Evolutionary conservation across 92 coral and sea anemone species (phyloP), one percentile per base, ranked within the genome.

Genomic region (Porites lobata): DNA sequence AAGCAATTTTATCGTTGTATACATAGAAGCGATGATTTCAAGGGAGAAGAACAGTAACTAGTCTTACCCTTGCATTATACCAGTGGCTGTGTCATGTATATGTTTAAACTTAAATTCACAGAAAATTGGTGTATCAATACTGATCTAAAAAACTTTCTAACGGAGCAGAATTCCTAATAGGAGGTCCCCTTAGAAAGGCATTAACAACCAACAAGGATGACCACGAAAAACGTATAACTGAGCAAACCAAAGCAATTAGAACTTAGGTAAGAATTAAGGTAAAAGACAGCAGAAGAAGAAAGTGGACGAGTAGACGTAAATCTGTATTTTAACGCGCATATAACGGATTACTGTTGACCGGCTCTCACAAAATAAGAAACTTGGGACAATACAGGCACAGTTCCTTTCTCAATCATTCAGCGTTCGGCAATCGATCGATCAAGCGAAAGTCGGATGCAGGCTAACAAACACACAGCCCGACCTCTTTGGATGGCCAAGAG

Each of bases 1-100:
- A 83, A 63, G 87, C 80, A 83, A 83, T 63, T 57, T 15, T 78
- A 83, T 83, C 65, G 72, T 72, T 9, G 80, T 47, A 74, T 75
- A 43, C 63, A 50, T 0, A 21, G 17, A 82, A 70, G 50, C 9
- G 17, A 18, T 11, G 38, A 19, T 32, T 50, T n/a, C 1, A n/a
- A 5, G 38, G 8, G 1, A 3, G 50, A 77, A 77, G 15, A 58
- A 38, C 82, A 14, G 15, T 56, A 2, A 2, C 14, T 56, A 10
- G 11, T 56, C 13, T 9, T 14, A 56, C 61, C 61, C 15, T 0
- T 38, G 47, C 47, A 38, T 38, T 38, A 38, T 4, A 38, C 47
- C 47, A 38, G 47, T 38, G 47, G 47, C 47, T 38, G 47, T 38
- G 47, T 38, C 47, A 4, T 38, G 6, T 38, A 38, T 38, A 38